A percentile compares a stretch with the other conserved stretches of the same genome.
phyloP scores from a whole-genome alignment of 1,140 invertebrate genomes.

The Drosophila guanche region DNA sequence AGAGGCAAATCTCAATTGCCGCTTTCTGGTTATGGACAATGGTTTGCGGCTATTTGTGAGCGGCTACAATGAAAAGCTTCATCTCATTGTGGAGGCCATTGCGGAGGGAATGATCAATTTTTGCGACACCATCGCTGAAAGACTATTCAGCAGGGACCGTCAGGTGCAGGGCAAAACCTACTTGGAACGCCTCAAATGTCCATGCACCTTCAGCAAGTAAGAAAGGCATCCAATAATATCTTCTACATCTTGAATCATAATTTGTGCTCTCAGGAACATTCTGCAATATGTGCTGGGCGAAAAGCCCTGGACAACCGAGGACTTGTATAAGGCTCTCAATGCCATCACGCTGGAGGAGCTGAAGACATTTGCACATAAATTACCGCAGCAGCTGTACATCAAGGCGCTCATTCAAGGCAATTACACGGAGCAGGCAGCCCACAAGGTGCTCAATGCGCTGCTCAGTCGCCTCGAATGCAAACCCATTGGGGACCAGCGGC shows the following conservation, averaged over 20 bases:
- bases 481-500: conserved; percentile 63
- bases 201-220: conserved; percentile 88
- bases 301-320: conserved; percentile 86
- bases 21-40: conserved; percentile 86
- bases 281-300: conserved; percentile 86
- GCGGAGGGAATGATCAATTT: conserved; percentile 86
- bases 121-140: conserved; percentile 84
- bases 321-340: conserved; percentile 87
- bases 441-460: conserved; percentile 84
- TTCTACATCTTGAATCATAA: neutral
- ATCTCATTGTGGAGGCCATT: conserved; percentile 88
- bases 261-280: conserved; percentile 85
- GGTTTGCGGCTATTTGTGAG: conserved; percentile 89
- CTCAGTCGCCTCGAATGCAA: conserved; percentile 74
- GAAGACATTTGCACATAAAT: conserved; percentile 85
- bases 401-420: conserved; percentile 91
- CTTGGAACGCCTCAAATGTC: conserved; percentile 90
- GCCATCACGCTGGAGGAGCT: conserved; percentile 87
- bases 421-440: conserved; percentile 86
- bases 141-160: too few species aligned
- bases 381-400: conserved; percentile 87
- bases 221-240: neutral
- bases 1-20: conserved; percentile 89
- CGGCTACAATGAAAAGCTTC: conserved; percentile 82
- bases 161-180: conserved; percentile 87